phyloP scores from a whole-genome alignment of 2,797 vertebrate genomes.

The Acanthurus lineatus region DNA sequence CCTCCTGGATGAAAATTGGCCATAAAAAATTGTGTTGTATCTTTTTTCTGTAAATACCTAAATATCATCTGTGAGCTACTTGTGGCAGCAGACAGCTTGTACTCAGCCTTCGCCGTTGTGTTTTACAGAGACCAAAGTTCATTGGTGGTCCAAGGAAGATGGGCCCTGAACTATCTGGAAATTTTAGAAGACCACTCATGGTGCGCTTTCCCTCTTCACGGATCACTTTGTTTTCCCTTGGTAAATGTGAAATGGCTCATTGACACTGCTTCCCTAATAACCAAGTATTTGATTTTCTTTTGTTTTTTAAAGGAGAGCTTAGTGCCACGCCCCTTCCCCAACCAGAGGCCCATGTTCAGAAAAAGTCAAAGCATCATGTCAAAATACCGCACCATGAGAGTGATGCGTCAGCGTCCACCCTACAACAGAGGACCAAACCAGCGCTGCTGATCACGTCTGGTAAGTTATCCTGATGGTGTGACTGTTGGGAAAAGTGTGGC shows the following conservation, averaged over 20 bases:
- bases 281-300: not conserved
- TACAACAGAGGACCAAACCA: conserved; percentile 73
- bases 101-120: conserved; percentile 5
- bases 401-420: conserved; percentile 78
- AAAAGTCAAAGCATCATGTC: conserved; percentile 86
- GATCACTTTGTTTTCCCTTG: not conserved
- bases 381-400: conserved; percentile 87
- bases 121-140: conserved; percentile 71
- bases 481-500: not conserved
- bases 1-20: not conserved
- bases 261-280: not conserved
- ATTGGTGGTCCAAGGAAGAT: conserved; percentile 57
- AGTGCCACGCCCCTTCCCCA: conserved; percentile 79
- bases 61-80: too few relatives aligned
- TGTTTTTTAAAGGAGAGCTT: conserved; percentile 74
- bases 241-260: not conserved
- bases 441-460: conserved; percentile 70
- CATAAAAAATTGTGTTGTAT: not conserved
- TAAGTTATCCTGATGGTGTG: conserved; percentile 17
- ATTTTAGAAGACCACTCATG: conserved; percentile 84
- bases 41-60: too few relatives aligned
- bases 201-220: conserved; percentile 54
- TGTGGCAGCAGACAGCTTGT: not conserved
- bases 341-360: conserved; percentile 83
- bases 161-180: conserved; percentile 53